Evolutionary conservation across 1,140 invertebrate genomes (phyloP).

Genomic region (Grapholita molesta): DNA sequence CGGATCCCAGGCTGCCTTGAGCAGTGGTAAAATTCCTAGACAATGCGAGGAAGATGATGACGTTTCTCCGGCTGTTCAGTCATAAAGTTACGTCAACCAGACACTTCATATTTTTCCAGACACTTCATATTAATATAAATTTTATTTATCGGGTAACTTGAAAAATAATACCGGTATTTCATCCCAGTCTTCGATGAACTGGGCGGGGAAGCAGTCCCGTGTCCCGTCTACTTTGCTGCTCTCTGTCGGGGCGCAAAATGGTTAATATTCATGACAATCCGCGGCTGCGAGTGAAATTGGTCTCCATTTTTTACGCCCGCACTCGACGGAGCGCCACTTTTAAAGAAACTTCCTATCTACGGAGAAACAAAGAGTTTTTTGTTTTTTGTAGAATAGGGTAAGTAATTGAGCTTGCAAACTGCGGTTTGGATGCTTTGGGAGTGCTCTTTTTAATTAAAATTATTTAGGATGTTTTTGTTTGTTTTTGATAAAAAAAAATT

Average conservation of each 20-base stretch:
- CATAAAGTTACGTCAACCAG: too few relatives aligned
- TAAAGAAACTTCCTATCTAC: conserved; percentile 21
- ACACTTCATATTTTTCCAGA: too few relatives aligned
- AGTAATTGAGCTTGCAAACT: conserved; percentile 15
- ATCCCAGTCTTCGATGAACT: too few relatives aligned
- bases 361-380: conserved; percentile 42
- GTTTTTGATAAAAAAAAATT: too few relatives aligned
- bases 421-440: neutral
- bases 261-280: conserved; percentile 72
- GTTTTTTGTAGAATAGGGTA: conserved; percentile 14
- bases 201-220: neutral
- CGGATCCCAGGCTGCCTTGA: too few relatives aligned
- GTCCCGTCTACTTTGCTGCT: conserved; percentile 34
- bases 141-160: too few relatives aligned
- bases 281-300: conserved; percentile 66
- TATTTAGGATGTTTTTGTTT: neutral
- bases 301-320: conserved; percentile 67
- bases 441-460: neutral
- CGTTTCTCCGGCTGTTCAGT: too few relatives aligned
- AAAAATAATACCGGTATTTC: too few relatives aligned
- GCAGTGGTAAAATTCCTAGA: too few relatives aligned
- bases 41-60: too few relatives aligned
- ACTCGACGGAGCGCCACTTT: conserved; percentile 28
- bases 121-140: too few relatives aligned
- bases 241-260: conserved; percentile 53